Evolutionary conservation across 2,888 invertebrate genomes (phyloP), one percentile per base, ranked within the genome.

Genomic region (Selenia dentaria): DNA sequence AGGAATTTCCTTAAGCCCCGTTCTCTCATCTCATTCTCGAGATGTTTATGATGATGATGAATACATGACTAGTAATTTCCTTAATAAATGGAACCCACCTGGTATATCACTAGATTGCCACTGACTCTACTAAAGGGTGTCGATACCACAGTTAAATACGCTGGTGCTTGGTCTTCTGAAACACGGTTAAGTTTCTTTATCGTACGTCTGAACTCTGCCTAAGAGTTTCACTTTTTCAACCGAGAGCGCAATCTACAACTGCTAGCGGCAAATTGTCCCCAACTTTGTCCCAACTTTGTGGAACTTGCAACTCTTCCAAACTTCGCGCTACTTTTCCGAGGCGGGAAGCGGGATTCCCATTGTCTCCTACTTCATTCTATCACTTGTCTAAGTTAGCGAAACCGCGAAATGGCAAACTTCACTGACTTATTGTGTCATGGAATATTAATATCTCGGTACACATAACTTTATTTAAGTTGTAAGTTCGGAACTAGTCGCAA

Each of bases 341-440:
- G 3, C 11, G 11, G 39, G 27, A 34, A 48, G 41, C 47, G 46
- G 12, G 39, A 29, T 46, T 48, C 41, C 9, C 36, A 41, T 48
- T 48, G 47, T 48, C 41, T 41, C 36, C 16, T 11, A 9, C 29
- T 10, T 14, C 35, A 32, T 29, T 37, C 37, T 47, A 45, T 49
- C 40, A 40, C 39, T 22, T 22, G 22, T 22, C 6, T 22, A 31
- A 51, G 49, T 45, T 36, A 57, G 54, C 54, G 40, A 58, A 59
- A 63, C 68, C 53, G 50, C 53, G 54, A 67, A 59, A 62, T 54
- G 57, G 46, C 48, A 51, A 59, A 56, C 57, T 62, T 59, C 54
- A 36, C 54, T 43, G 60, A 48, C 54, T 62, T 59, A 56, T 53
- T 66, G 62, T 65, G 52, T 65, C 64, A 57, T 51, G 58, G 57